Conservation (phyloP, 2,797 vertebrate species). For the Lindbergichthys nudifrons region DNA sequence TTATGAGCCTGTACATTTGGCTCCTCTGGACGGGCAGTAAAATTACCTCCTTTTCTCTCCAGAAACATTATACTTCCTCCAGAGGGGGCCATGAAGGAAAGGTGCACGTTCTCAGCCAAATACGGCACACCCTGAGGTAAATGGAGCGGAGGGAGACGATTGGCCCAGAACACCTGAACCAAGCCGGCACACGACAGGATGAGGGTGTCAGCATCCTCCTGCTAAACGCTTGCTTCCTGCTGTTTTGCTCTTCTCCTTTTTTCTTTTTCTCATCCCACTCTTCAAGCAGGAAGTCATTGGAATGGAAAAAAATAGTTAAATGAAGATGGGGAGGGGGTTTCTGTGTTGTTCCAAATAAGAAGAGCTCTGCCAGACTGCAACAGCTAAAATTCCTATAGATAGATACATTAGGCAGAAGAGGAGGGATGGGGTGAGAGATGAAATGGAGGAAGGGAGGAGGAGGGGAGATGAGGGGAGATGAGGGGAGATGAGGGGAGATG, state of each 20-base stretch:
- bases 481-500: slow-evolving; percentile 42
- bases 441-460: slow-evolving; percentile 47
- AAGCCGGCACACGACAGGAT: slow-evolving; percentile 93
- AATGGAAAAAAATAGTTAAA: slow-evolving; percentile 78
- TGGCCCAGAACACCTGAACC: slow-evolving; percentile 89
- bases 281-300: slow-evolving; percentile 91
- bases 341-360: slow-evolving; percentile 41
- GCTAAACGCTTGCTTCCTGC: slow-evolving; percentile 90
- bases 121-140: slow-evolving; percentile 88
- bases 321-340: slow-evolving; percentile 70
- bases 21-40: slow-evolving; percentile 32
- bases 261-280: slow-evolving; percentile 57
- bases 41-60: slow-evolving; percentile 69
- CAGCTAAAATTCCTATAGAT: slow-evolving; percentile 72
- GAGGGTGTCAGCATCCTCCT: slow-evolving; percentile 90
- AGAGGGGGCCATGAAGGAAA: slow-evolving; percentile 62
- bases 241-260: slow-evolving; percentile 81
- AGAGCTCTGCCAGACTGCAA: slow-evolving; percentile 22
- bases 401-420: slow-evolving; percentile 53
- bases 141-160: slow-evolving; percentile 68
- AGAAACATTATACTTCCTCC: slow-evolving; percentile 73
- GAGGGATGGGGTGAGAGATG: slow-evolving; percentile 56
- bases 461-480: slow-evolving; percentile 1
- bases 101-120: slow-evolving; percentile 85
- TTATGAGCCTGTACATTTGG: slow-evolving; percentile 43